Evolutionary conservation across 2,797 vertebrate genomes (phyloP).

Genomic region (Petrocephalus sullivani): DNA sequence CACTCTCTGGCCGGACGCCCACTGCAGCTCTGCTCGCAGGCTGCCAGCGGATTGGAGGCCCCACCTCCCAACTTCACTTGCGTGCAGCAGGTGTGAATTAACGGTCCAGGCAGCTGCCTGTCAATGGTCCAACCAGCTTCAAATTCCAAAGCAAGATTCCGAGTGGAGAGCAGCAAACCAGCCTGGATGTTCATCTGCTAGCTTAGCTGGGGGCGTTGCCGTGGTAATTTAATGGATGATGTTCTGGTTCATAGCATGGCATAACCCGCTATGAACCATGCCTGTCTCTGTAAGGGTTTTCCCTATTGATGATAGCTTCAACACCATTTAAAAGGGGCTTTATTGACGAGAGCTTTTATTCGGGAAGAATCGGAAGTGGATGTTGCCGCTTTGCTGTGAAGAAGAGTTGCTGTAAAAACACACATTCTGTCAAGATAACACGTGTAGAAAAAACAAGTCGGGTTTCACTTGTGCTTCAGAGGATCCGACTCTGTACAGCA

Average conservation of each 20-base stretch:
- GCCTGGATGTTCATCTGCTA: slow-evolving; percentile 14
- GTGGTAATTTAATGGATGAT: background rate
- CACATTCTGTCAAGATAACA: background rate
- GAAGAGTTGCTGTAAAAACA: background rate
- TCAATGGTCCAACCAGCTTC: slow-evolving; percentile 18
- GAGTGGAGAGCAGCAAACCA: background rate
- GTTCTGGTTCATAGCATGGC: background rate
- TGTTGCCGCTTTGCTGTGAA: background rate
- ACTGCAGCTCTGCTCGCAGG: background rate
- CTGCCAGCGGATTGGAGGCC: background rate
- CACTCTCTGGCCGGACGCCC: background rate
- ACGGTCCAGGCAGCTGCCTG: background rate
- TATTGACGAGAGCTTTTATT: slow-evolving; percentile 33
- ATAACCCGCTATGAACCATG: background rate
- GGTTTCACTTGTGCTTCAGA: background rate
- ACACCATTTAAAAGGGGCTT: slow-evolving; percentile 2
- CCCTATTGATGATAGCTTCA: slow-evolving; percentile 18
- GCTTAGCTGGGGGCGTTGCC: background rate
- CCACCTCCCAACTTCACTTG: slow-evolving; percentile 23
- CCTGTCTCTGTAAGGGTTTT: background rate
- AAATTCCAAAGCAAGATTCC: slow-evolving; percentile 6
- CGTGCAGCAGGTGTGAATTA: slow-evolving; percentile 1
- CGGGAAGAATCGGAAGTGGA: background rate
- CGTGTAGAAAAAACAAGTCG: background rate
- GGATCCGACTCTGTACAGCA: background rate